phyloP scores from a whole-genome alignment of 2,888 invertebrate genomes.

The Trissonchulus sp. region DNA sequence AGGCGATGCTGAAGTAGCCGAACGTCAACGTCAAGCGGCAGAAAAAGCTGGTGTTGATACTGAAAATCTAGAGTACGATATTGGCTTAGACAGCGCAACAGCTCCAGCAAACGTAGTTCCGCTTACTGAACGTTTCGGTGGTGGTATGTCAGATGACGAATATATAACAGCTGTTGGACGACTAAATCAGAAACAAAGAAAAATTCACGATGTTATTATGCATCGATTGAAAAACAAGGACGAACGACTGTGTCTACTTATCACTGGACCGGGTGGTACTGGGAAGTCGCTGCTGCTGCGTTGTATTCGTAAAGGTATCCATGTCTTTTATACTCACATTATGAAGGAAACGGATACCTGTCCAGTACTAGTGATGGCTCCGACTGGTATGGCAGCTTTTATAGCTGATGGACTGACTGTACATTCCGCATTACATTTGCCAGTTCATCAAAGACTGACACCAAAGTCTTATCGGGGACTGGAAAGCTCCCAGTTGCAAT shows the following conservation, averaged over 20 bases:
- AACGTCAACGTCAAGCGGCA: neutral
- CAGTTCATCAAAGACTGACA: too few relatives aligned
- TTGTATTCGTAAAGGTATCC: neutral
- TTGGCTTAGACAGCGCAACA: neutral
- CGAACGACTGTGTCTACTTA: constrained; percentile 23
- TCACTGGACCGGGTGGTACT: constrained; percentile 34
- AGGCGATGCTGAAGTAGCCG: neutral
- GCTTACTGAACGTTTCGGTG: neutral
- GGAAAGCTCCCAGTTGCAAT: neutral
- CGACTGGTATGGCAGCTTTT: constrained; percentile 36
- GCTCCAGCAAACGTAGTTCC: neutral
- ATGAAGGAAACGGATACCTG: neutral
- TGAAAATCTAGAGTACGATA: neutral
- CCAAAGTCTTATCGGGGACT: neutral
- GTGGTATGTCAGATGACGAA: neutral
- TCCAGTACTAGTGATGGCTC: constrained; percentile 28
- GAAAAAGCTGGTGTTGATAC: neutral
- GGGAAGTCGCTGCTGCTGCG: constrained; percentile 36
- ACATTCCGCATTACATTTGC: constrained; percentile 31
- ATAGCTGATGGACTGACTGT: constrained; percentile 34
- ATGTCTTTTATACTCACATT: neutral
- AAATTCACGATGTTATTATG: neutral
- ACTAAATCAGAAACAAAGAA: neutral
- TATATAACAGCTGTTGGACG: neutral
- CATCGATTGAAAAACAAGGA: neutral